phyloP scores from a whole-genome alignment of 2,888 invertebrate species.

The Abrostola tripartita region DNA sequence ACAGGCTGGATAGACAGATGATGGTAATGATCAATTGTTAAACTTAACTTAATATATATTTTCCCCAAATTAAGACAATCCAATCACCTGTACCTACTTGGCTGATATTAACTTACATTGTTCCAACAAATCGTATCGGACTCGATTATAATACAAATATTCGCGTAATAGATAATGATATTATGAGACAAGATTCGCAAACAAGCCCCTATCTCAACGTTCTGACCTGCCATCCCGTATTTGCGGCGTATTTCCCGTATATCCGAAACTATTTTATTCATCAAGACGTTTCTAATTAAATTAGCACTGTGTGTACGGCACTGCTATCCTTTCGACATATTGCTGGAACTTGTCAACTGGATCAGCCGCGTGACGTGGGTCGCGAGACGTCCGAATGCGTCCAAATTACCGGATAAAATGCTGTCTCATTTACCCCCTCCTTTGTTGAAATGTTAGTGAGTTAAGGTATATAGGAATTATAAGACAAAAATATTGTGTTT shows the following conservation, averaged over 20 bases:
- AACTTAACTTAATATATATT: no score
- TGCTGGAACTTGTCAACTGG: constrained; percentile 52
- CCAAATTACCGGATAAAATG: constrained; percentile 40
- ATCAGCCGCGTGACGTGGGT: constrained; percentile 56
- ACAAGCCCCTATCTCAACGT: constrained; percentile 4
- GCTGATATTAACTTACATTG: no score
- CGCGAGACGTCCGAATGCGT: constrained; percentile 32
- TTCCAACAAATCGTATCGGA: no score
- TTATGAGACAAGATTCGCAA: not conserved
- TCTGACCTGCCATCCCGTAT: constrained; percentile 9
- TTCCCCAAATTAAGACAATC: no score
- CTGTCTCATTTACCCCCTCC: constrained; percentile 33
- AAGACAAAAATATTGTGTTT: not conserved
- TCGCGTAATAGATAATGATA: not conserved
- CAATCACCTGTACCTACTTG: no score
- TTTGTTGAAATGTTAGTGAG: constrained; percentile 8
- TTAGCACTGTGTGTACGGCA: constrained; percentile 43
- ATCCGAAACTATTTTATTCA: constrained; percentile 37
- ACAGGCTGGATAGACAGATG: no score
- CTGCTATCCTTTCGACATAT: constrained; percentile 44
- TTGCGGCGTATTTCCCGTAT: no score
- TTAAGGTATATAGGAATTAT: constrained; percentile 3
- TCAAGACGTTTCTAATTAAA: constrained; percentile 50
- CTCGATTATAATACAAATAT: no score
- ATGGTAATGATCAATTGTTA: no score